Evolutionary conservation across 2,797 vertebrate species (phyloP), one percentile per base, ranked within the genome.

Genomic region (Poecilia wingei): DNA sequence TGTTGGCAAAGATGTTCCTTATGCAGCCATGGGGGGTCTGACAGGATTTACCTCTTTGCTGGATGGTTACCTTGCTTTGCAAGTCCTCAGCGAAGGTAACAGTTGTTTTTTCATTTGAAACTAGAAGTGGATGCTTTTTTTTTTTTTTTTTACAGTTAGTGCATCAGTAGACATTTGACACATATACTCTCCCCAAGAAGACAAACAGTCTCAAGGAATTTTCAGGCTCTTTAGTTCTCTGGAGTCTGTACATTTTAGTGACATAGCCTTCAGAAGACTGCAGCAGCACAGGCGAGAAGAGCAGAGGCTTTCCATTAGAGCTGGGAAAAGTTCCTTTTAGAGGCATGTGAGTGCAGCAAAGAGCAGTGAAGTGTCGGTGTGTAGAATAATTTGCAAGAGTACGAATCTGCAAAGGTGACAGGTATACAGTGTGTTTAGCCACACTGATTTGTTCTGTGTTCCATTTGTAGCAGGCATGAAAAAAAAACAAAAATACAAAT

Each of bases 21-120:
- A 97, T 0, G 96, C 96, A 68, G 97, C 97, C 1, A 96, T 98
- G 97, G 98, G 97, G 41, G 97, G 97, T 1, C 83, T 99, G 80
- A 98, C 96, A 0, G 97, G 97, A 20, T 99, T 98, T 87, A 97
- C 96, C 82, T 98, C 98, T 0, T 91, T 99, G 70, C 90, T 95
- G 79, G 97, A 98, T 79, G 97, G 97, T 75, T 97, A 97, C 91
- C 89, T 97, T 77, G 92, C 96, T 78, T 92, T 98, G 0, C 95
- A 97, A 82, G 89, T 91, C 78, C 95, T 95, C 41, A 95, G 94
- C 39, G 84, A 93, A 86, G 96, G 97, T 98, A 82, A 39, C 10
- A 49, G 9, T 36, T 12, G 7, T 31, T 4, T 69, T 77, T 4
- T 0, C 36, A 57, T n/a, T 61, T 3, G 33, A 71, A 78, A 80